Base-by-base conservation (phyloP, 1,140 invertebrate genomes). In the Drosophila aff. region DNA sequence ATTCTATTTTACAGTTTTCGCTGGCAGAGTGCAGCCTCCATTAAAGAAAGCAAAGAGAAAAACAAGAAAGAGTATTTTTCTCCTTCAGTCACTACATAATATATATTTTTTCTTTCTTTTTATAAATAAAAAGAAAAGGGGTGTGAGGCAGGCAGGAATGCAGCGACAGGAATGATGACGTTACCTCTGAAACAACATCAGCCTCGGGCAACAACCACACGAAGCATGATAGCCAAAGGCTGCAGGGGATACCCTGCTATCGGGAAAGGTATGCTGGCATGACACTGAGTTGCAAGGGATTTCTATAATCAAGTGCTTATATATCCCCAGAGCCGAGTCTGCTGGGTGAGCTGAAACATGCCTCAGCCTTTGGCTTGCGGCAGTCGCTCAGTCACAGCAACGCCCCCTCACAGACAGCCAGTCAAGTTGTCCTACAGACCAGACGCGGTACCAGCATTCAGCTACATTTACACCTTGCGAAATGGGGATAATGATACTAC, bases 1-100 rank as follows among this genome's bases (percentile, higher is more conserved):
- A 90, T 90, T 90, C 81, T 84, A 85, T 89, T 89, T 84, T 76
- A 81, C 84, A 89, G 85, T 86, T 86, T 86, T 82, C 63, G 52
- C 78, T 63, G 58, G n/a, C 73, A 47, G 41, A 52, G 49, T 63
- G 44, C 40, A 38, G 44, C 11, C 23, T 21, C 15, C 50, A 44
- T 46, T 58, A 44, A 65, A 44, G 31, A 41, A 44, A 53, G 50
- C 28, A 26, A 23, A 55, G 52, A 40, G 43, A 31, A 40, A 60
- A 52, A 41, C 57, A 58, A 64, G 62, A 50, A 68, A 50, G 38
- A 61, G 52, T 74, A 52, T 71, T 78, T 78, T 71, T 65, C 15
- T 73, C 65, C 78, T 69, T 49, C 67, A 62, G 53, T 62, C 55
- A 79, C 69, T 72, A 69, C 26, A 52, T 41, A 57, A 63, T 26